Conservation (phyloP, 2,888 invertebrate genomes). For the Xiphydria camelus region DNA sequence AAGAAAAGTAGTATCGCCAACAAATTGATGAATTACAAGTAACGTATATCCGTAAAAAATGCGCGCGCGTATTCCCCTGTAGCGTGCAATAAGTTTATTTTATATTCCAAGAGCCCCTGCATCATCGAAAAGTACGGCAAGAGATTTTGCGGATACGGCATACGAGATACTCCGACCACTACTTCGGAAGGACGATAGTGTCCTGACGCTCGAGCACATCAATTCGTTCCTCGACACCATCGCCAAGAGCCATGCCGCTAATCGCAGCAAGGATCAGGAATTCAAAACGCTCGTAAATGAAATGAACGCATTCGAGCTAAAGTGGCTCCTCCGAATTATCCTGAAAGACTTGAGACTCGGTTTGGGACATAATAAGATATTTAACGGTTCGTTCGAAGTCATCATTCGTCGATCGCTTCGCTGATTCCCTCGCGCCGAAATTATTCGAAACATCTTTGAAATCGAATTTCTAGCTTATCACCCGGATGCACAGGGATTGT, state of each 20-base stretch:
- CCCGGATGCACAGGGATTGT: constrained; percentile 77
- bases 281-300: constrained; percentile 70
- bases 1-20: constrained; percentile 66
- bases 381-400: constrained; percentile 54
- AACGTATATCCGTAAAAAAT: too few relatives aligned
- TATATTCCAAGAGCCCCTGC: constrained; percentile 58
- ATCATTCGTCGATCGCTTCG: background rate
- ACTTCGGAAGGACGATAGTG: constrained; percentile 54
- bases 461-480: constrained; percentile 64
- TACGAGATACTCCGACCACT: constrained; percentile 70
- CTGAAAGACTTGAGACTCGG: constrained; percentile 83
- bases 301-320: constrained; percentile 76
- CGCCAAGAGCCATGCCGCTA: constrained; percentile 67
- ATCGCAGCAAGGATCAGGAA: constrained; percentile 66
- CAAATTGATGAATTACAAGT: constrained; percentile 62
- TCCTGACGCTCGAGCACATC: constrained; percentile 69
- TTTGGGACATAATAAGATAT: constrained; percentile 71
- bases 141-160: constrained; percentile 82
- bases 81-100: too few relatives aligned
- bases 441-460: too few relatives aligned
- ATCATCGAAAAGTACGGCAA: constrained; percentile 59
- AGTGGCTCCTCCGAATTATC: constrained; percentile 89
- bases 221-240: constrained; percentile 78
- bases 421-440: too few relatives aligned
- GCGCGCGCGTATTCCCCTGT: too few relatives aligned